Evolutionary conservation across 2,888 invertebrate species (phyloP).

Genomic region (Phyllotreta cruciferae): DNA sequence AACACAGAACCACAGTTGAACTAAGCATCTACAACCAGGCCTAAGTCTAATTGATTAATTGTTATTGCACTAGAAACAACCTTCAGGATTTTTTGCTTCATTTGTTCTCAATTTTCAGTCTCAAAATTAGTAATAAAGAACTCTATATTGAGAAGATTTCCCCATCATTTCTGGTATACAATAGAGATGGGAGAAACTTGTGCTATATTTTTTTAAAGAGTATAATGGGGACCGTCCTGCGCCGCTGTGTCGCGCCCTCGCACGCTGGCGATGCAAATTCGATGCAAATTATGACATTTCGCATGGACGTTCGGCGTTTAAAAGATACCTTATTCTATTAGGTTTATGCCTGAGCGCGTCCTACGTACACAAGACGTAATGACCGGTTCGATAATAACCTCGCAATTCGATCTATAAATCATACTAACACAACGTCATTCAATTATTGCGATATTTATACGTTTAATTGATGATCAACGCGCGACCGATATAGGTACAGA

Average conservation of each 20-base stretch:
- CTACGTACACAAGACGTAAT: slow-evolving; percentile 27
- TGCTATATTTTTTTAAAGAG: neutral
- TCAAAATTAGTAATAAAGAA: no score
- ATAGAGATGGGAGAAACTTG: neutral
- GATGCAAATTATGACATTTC: slow-evolving; percentile 42
- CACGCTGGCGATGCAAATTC: slow-evolving; percentile 35
- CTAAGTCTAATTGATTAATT: no score
- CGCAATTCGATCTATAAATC: slow-evolving; percentile 38
- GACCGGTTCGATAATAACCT: slow-evolving; percentile 34
- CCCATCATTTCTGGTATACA: no score
- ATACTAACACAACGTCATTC: slow-evolving; percentile 37
- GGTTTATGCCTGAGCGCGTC: slow-evolving; percentile 28
- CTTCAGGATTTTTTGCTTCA: no score
- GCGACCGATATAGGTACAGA: no score
- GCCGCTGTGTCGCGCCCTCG: slow-evolving; percentile 30
- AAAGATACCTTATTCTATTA: slow-evolving; percentile 36
- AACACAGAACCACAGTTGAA: no score
- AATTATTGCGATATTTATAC: slow-evolving; percentile 25
- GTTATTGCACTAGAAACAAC: no score
- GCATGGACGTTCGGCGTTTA: slow-evolving; percentile 32
- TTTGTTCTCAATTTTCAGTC: no score
- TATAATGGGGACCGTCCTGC: neutral
- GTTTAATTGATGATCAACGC: slow-evolving; percentile 21
- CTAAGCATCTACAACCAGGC: no score
- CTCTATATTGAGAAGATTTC: no score